phyloP scores from a whole-genome alignment of 1,140 invertebrate genomes.

The Drosophila novamexicana region DNA sequence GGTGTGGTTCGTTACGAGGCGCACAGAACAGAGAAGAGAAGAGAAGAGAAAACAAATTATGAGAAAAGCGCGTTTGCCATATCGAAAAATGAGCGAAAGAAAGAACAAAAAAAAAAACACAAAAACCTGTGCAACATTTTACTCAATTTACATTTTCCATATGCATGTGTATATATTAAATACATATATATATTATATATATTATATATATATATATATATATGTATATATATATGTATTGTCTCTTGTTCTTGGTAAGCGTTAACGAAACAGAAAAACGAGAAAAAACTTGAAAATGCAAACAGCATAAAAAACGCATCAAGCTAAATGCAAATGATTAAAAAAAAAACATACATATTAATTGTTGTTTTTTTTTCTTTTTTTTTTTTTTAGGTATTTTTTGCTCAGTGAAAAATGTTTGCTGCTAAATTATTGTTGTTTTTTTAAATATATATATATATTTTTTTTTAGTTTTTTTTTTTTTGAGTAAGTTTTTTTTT shows the following conservation, averaged over 20 bases:
- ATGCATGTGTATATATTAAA: too few species aligned
- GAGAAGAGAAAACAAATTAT: conserved; percentile 83
- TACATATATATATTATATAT: too few species aligned
- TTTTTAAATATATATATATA: neutral
- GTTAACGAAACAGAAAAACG: conserved; percentile 43
- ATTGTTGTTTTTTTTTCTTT: conserved; percentile 15
- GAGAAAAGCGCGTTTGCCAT: conserved; percentile 76
- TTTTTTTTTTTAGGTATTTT: conserved; percentile 28
- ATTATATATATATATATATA: too few species aligned
- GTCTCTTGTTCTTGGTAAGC: conserved; percentile 12
- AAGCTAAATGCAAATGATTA: conserved; percentile 40
- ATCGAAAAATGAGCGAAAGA: conserved; percentile 80
- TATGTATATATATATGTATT: too few species aligned
- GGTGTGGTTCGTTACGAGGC: neutral
- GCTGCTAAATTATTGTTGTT: conserved; percentile 13
- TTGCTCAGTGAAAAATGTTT: conserved; percentile 29
- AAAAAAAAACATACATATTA: conserved; percentile 32
- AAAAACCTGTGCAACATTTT: neutral
- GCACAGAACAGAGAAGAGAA: conserved; percentile 68
- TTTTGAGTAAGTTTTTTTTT: conserved; percentile 33
- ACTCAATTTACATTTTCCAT: too few species aligned
- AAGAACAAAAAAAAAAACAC: neutral
- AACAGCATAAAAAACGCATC: conserved; percentile 17
- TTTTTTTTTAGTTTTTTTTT: conserved; percentile 26
- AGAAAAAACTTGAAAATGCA: conserved; percentile 19